Percentiles rank a stretch among this genome's conserved stretches.
phyloP scores from a whole-genome alignment of 2,797 vertebrate species.

The Babyrousa celebensis region DNA sequence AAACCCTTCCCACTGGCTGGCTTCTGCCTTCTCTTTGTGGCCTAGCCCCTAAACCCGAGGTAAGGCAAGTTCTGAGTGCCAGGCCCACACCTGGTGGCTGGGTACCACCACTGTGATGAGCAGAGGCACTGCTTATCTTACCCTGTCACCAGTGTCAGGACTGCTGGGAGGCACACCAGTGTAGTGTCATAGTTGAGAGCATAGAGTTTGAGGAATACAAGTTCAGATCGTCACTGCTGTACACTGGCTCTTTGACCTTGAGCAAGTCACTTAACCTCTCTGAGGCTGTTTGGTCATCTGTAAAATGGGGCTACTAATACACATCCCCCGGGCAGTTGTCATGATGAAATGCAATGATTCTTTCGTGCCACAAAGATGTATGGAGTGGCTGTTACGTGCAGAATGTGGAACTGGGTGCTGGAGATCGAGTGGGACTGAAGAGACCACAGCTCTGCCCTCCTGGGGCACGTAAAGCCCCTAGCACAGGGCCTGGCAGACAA shows the following conservation, averaged over 20 bases:
- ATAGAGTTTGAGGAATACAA: neutral
- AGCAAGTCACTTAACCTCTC: neutral
- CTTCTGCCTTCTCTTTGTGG: constrained; percentile 19
- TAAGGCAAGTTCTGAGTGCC: constrained; percentile 13
- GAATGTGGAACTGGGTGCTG: neutral
- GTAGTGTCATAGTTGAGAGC: neutral
- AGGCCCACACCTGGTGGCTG: neutral
- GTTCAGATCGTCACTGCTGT: neutral
- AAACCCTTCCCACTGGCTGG: neutral
- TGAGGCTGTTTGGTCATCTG: constrained; percentile 39
- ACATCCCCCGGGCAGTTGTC: neutral
- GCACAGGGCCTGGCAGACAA: neutral
- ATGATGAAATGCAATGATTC: neutral
- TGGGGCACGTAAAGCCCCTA: neutral
- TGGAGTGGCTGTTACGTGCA: neutral
- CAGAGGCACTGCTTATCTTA: neutral
- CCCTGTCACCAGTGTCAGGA: neutral
- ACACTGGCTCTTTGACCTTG: neutral
- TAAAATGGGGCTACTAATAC: neutral
- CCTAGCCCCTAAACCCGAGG: neutral
- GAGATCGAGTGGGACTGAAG: neutral
- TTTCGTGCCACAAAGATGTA: constrained; percentile 30
- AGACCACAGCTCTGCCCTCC: neutral
- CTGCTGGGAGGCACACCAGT: neutral
- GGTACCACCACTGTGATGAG: neutral